Percentiles rank a stretch among this genome's conserved stretches.
Conservation (phyloP, 2,113 vertebrate species). For the Pteruthius melanotis region DNA sequence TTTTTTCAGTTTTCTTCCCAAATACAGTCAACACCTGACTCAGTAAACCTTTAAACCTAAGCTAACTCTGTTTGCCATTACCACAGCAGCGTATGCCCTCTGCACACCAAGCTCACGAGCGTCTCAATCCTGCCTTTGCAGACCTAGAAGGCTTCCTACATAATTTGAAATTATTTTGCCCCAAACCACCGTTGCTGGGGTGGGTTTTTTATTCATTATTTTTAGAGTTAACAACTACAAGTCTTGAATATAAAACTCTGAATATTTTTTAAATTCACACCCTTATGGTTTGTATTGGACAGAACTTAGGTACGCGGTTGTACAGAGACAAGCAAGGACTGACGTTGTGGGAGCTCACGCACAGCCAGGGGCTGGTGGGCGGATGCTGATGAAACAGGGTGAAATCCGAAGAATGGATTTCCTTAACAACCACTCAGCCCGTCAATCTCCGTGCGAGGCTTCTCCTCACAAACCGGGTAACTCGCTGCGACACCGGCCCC, state of each 20-base stretch:
- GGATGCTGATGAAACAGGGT: neutral
- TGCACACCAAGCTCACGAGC: neutral
- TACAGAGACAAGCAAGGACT: neutral
- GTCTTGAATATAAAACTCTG: neutral
- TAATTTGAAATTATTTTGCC: neutral
- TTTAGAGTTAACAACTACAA: neutral
- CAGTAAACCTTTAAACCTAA: neutral
- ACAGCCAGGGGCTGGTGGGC: neutral
- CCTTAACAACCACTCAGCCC: neutral
- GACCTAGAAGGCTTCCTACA: neutral
- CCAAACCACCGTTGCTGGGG: too few species aligned
- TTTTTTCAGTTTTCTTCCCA: neutral
- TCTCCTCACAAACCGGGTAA: neutral
- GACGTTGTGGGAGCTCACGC: rapidly evolving
- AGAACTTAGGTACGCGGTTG: rapidly evolving
- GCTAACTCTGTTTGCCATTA: neutral
- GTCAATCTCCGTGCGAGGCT: neutral
- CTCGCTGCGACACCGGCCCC: neutral
- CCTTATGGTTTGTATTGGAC: rapidly evolving
- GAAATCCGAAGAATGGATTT: neutral
- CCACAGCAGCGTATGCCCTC: neutral
- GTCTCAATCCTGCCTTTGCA: neutral
- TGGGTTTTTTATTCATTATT: rapidly evolving
- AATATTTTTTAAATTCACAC: neutral
- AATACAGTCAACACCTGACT: rapidly evolving